Evolutionary conservation across 1,140 invertebrate species (phyloP), one percentile per base, ranked within the genome.

Genomic region (Drosophila persimilis): DNA sequence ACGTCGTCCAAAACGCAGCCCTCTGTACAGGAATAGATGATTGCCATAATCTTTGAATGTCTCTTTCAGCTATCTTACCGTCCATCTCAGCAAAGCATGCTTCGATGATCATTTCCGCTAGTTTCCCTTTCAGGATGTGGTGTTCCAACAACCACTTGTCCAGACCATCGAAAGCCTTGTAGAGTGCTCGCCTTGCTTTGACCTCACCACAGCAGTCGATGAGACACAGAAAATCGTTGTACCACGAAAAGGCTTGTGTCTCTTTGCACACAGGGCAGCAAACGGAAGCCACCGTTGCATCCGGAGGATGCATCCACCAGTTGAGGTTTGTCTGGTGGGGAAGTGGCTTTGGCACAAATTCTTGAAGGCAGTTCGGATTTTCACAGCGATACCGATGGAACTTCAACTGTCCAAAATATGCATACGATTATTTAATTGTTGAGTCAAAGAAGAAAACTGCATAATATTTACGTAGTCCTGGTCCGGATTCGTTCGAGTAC

Each of bases 351-450:
- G 79, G 67, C 6, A 57, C 43, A 54, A 77, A 90, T 17, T 46
- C 57, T 45, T 73, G 6, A 0, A 35, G 15, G 24, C 89, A 90
- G 4, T 59, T 57, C 6, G 8, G 1, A 2, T 71, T 48, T 29
- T 88, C 74, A 35, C 89, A 90, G 31, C 77, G 74, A 63, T 89
- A 90, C 6, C 57, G 74, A 79, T 90, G 61, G 13, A 73, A 90
- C 9, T 7, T 3, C 1, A 89, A 45, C 88, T 89, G 20, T 13
- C 6, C n/a, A 22, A 15, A 0, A 20, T n/a, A 22, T 43, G 9
- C 24, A 8, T 2, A 8, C 4, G 2, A 22, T 9, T 7, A 9
- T 5, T 44, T 7, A 11, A 1, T 22, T 13, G 15, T 31, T 6
- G 22, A 11, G 20, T 31, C 51, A 45, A 26, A 26, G 4, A 20